A percentile compares a stretch with the other conserved stretches of the same genome.
Evolutionary conservation across 2,888 invertebrate species (phyloP).

Genomic region (Leptothorax acervorum): DNA sequence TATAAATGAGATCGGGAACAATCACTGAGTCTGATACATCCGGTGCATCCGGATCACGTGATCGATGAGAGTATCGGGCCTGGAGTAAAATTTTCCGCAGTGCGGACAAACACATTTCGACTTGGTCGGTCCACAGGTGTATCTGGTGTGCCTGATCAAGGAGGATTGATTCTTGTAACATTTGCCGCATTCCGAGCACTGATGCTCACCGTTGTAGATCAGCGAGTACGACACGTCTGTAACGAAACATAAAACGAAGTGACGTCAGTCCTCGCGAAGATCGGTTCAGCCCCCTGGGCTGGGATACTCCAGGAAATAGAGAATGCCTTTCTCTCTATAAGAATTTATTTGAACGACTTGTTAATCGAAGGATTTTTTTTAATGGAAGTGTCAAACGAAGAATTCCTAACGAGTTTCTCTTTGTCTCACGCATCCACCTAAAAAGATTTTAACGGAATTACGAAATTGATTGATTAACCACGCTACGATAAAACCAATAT

Average conservation of each 20-base stretch:
- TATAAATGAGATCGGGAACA: not conserved
- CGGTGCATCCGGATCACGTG: slow-evolving; percentile 77
- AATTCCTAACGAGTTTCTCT: not conserved
- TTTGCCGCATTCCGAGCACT: slow-evolving; percentile 79
- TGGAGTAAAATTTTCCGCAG: slow-evolving; percentile 80
- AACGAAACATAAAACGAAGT: slow-evolving; percentile 76
- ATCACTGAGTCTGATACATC: not conserved
- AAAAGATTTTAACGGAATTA: not conserved
- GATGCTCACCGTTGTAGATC: slow-evolving; percentile 71
- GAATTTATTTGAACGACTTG: not conserved
- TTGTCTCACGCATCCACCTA: not conserved
- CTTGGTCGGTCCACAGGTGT: slow-evolving; percentile 81
- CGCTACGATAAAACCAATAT: not conserved
- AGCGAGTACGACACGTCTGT: slow-evolving; percentile 72
- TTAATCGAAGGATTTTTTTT: not conserved
- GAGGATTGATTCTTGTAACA: slow-evolving; percentile 81
- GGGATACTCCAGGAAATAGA: not conserved
- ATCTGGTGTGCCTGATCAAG: slow-evolving; percentile 81
- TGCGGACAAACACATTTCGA: slow-evolving; percentile 78
- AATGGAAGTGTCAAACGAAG: not conserved
- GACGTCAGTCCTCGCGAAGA: slow-evolving; percentile 49
- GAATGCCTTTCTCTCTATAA: not conserved
- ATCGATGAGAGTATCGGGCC: slow-evolving; percentile 79
- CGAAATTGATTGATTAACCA: not conserved
- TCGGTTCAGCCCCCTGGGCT: not conserved